Evolutionary conservation across 2,797 vertebrate species (phyloP).

Genomic region (Chrosomus eos): DNA sequence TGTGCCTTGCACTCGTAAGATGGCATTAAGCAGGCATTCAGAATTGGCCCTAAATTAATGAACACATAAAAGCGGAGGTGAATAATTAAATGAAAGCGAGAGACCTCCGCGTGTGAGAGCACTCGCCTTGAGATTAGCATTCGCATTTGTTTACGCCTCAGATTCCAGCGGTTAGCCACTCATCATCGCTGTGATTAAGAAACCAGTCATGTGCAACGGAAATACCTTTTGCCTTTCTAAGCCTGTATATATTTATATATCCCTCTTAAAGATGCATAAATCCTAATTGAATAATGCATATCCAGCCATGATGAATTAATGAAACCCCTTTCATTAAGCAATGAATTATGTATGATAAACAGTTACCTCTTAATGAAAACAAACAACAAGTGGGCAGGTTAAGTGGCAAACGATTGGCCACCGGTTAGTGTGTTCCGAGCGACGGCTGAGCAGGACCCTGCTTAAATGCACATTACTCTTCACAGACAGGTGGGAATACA

Average conservation of each 20-base stretch:
- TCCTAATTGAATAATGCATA: conserved; percentile 61
- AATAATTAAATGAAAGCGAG: conserved; percentile 65
- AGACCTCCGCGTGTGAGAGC: conserved; percentile 43
- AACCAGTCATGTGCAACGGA: conserved; percentile 73
- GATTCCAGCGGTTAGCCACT: conserved; percentile 69
- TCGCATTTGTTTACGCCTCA: conserved; percentile 68
- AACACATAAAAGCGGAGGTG: conserved; percentile 64
- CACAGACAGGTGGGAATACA: conserved; percentile 60
- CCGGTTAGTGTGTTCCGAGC: conserved; percentile 52
- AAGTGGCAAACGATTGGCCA: conserved; percentile 67
- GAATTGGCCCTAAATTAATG: conserved; percentile 69
- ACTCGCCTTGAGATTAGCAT: conserved; percentile 60
- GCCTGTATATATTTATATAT: conserved; percentile 69
- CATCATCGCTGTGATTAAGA: conserved; percentile 77
- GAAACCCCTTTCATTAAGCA: conserved; percentile 61
- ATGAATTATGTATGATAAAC: conserved; percentile 72
- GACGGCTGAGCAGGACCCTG: conserved; percentile 49
- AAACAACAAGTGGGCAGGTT: conserved; percentile 66
- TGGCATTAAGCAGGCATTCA: conserved; percentile 71
- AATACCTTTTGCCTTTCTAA: conserved; percentile 61
- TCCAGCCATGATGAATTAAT: conserved; percentile 70
- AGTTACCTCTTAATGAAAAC: conserved; percentile 73
- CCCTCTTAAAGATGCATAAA: conserved; percentile 68
- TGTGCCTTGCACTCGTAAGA: conserved; percentile 52
- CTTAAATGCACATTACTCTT: conserved; percentile 69